Percentiles rank a stretch among this genome's conserved stretches.
phyloP scores from a whole-genome alignment of 2,888 invertebrate genomes.

The Netelia fuscicornis region DNA sequence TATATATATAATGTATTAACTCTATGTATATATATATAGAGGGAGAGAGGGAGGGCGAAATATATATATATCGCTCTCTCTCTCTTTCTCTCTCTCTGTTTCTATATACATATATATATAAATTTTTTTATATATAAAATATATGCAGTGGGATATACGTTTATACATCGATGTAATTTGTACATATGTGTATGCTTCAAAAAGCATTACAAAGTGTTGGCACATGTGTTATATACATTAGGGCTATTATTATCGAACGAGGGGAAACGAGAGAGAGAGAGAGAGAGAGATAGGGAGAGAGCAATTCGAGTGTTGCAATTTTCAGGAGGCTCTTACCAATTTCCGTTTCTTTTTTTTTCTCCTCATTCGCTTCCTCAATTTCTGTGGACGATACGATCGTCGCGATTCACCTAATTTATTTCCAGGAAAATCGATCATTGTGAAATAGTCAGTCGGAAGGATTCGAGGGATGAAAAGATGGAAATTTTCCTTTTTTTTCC shows the following conservation, averaged over 20 bases:
- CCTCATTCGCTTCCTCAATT: not conserved
- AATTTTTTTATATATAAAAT: not conserved
- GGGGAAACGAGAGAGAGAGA: not conserved
- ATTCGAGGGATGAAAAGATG: too few species aligned
- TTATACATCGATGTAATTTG: not conserved
- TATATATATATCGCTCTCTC: too few species aligned
- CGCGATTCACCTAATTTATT: not conserved
- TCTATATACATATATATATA: too few species aligned
- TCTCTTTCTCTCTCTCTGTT: not conserved
- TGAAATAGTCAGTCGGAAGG: too few species aligned
- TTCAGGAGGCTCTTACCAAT: constrained; percentile 11
- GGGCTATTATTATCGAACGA: constrained; percentile 36
- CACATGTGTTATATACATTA: constrained; percentile 17
- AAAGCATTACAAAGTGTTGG: constrained; percentile 20
- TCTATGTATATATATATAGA: too few species aligned
- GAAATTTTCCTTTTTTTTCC: too few species aligned
- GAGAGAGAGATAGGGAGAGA: not conserved
- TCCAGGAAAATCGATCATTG: constrained; percentile 51
- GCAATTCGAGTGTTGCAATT: constrained; percentile 1
- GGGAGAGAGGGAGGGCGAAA: too few species aligned
- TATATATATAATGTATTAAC: not conserved
- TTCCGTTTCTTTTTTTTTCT: not conserved
- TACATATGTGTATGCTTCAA: constrained; percentile 9
- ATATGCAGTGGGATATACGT: not conserved
- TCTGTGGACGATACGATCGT: not conserved